phyloP scores from a whole-genome alignment of 2,797 vertebrate genomes.

The Lepus oiostolus region DNA sequence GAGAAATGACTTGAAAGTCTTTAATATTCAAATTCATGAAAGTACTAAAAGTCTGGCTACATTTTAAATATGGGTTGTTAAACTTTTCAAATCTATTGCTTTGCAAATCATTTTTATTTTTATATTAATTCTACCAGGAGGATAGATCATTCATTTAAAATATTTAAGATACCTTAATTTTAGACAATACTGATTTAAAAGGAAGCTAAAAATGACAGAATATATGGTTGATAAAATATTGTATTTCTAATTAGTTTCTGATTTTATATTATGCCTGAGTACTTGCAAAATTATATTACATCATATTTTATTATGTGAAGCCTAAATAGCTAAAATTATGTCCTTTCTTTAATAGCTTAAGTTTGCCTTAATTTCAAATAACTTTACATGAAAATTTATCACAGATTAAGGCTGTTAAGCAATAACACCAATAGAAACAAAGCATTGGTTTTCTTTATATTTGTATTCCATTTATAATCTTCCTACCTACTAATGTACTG shows the following conservation, averaged over 20 bases:
- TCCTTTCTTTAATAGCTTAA: background rate
- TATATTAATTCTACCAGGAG: constrained; percentile 79
- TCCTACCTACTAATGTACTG: background rate
- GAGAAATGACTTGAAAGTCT: constrained; percentile 74
- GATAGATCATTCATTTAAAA: constrained; percentile 74
- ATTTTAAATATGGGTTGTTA: constrained; percentile 86
- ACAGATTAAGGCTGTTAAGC: background rate
- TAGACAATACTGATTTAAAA: constrained; percentile 79
- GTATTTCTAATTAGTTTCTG: constrained; percentile 83
- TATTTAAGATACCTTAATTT: constrained; percentile 83
- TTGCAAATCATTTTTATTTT: constrained; percentile 88
- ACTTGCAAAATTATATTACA: constrained; percentile 67
- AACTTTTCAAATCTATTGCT: constrained; percentile 83
- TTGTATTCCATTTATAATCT: background rate
- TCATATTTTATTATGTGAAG: constrained; percentile 71
- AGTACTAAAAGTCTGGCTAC: constrained; percentile 82
- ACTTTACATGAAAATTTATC: constrained; percentile 6
- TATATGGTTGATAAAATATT: constrained; percentile 79
- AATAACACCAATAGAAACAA: constrained; percentile 5
- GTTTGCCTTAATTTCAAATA: constrained; percentile 56
- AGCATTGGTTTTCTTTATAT: background rate
- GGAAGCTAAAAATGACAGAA: constrained; percentile 75
- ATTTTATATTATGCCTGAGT: constrained; percentile 77
- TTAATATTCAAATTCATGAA: constrained; percentile 83
- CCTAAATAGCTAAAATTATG: constrained; percentile 50